Conservation (phyloP, 2,113 vertebrate species). For the Eretmochelys imbricata region DNA sequence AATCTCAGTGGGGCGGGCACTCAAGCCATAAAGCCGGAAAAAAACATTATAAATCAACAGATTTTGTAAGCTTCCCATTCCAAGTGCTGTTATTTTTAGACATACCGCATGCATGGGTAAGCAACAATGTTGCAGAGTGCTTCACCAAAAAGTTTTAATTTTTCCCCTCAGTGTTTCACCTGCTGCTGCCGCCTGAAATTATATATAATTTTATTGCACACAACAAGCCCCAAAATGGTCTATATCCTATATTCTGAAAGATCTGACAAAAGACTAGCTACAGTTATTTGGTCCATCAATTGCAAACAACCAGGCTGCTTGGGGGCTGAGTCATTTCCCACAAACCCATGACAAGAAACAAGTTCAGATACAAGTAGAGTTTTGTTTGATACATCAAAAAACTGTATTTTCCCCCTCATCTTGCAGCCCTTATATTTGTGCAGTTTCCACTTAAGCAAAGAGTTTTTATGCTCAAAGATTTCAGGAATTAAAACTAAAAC, state of each 20-base stretch:
- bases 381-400: background rate
- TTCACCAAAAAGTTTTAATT: constrained; percentile 45
- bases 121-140: constrained; percentile 38
- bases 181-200: constrained; percentile 40
- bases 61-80: constrained; percentile 51
- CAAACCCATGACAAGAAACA: constrained; percentile 19
- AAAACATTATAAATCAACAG: constrained; percentile 65
- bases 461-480: fast-evolving
- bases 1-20: constrained; percentile 49
- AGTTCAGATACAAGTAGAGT: constrained; percentile 31
- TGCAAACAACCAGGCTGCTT: background rate
- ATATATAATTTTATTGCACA: background rate
- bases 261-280: background rate
- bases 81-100: constrained; percentile 69
- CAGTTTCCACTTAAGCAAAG: background rate
- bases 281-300: constrained; percentile 15
- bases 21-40: constrained; percentile 57
- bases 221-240: constrained; percentile 8
- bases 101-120: constrained; percentile 46
- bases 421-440: background rate
- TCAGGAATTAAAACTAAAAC: background rate
- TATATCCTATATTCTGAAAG: constrained; percentile 32
- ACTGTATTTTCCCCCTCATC: background rate
- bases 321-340: constrained; percentile 30
- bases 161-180: constrained; percentile 41